Evolutionary conservation across 1,140 invertebrate species (phyloP).

Genomic region (Samia ricini): DNA sequence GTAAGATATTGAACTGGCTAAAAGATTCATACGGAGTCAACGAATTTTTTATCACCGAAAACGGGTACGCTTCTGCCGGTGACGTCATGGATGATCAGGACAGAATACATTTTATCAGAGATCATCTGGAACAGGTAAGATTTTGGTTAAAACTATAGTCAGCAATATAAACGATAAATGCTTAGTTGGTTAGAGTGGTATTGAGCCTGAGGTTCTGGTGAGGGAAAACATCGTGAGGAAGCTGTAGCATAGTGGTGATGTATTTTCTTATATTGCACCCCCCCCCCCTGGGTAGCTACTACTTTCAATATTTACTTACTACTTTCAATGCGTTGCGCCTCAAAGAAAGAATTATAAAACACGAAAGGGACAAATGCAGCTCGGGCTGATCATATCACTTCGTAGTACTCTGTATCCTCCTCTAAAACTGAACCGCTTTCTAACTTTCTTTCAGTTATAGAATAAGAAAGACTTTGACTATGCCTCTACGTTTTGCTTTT

Average conservation of each 20-base stretch:
- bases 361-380: too few species aligned
- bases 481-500: too few species aligned
- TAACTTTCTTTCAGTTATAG: too few species aligned
- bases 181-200: not conserved
- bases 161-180: too few species aligned
- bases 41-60: conserved; percentile 83
- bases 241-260: too few species aligned
- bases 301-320: not conserved
- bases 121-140: conserved; percentile 41
- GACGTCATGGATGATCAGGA: conserved; percentile 70
- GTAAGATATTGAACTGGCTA: conserved; percentile 77
- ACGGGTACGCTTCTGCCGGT: conserved; percentile 78
- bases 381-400: not conserved
- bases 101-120: conserved; percentile 58
- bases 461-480: too few species aligned
- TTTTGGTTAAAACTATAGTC: not conserved
- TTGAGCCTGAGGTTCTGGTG: too few species aligned
- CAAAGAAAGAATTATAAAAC: too few species aligned
- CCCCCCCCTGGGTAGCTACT: not conserved
- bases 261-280: not conserved
- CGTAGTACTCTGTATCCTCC: too few species aligned
- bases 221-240: too few species aligned
- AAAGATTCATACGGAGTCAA: conserved; percentile 79
- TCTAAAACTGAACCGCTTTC: too few species aligned
- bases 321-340: not conserved